phyloP scores from a whole-genome alignment of 1,140 invertebrate species.

The Rhysida immarginata region DNA sequence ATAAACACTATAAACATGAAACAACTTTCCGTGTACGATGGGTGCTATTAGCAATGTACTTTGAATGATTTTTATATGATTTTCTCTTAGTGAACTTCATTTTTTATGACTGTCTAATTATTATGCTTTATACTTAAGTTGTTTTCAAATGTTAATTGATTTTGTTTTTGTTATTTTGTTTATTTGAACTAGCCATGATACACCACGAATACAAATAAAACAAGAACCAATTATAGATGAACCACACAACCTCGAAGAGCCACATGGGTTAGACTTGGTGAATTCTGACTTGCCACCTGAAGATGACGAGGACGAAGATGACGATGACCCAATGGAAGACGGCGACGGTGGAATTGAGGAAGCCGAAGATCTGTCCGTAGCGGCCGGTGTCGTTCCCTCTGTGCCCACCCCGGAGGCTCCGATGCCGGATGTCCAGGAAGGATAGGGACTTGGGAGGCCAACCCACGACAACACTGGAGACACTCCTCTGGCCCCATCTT shows the following conservation, averaged over 20 bases:
- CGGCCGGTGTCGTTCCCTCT: background rate
- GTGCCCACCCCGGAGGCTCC: background rate
- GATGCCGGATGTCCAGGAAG: background rate
- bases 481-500: no score
- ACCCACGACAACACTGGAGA: background rate
- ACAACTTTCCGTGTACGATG: background rate
- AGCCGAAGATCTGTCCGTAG: slow-evolving; percentile 27
- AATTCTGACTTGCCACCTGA: background rate
- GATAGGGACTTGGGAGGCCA: background rate
- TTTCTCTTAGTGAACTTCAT: background rate
- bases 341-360: slow-evolving; percentile 16
- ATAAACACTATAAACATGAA: no score
- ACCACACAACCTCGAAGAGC: background rate
- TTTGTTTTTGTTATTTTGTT: background rate
- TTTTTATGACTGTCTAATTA: background rate
- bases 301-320: slow-evolving; percentile 1
- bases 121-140: no score
- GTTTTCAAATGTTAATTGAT: background rate
- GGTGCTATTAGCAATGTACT: background rate
- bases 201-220: background rate
- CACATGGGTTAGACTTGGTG: background rate
- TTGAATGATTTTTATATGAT: background rate
- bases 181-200: background rate
- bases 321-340: background rate
- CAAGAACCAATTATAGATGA: background rate